These are phyloP conservation scores for Heliconius hermathena DNA, from an alignment of 1,140 invertebrate genomes.

Conservation along the genomic window DNA sequence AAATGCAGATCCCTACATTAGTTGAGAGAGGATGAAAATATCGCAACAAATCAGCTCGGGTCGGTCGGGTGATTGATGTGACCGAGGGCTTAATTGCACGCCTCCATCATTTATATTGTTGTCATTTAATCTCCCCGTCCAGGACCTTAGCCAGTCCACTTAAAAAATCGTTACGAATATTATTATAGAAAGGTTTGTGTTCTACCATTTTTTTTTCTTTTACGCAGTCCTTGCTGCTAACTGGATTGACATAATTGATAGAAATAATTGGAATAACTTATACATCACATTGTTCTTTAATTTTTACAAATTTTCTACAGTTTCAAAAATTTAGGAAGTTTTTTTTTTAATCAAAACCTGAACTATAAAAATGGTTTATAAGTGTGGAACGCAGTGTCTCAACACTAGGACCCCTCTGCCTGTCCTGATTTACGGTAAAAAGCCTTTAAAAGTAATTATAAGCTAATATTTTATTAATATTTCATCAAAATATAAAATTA, in stretches of 20 bases:
- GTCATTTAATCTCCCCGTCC: constrained; percentile 62
- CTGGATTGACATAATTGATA: not conserved
- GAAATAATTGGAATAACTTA: not conserved
- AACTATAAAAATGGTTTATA: too few species aligned
- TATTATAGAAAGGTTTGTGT: constrained; percentile 22
- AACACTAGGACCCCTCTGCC: too few species aligned
- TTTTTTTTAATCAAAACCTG: too few species aligned
- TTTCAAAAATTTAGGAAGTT: too few species aligned
- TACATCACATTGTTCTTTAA: not conserved
- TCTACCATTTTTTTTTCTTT: not conserved
- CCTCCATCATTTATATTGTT: constrained; percentile 70
- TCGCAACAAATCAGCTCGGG: constrained; percentile 57
- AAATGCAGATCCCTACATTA: constrained; percentile 4
- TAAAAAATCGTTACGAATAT: constrained; percentile 42
- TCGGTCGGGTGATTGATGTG: constrained; percentile 63
- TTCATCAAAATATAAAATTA: not conserved
- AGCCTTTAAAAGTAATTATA: not conserved
- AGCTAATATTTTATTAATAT: not conserved
- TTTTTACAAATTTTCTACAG: too few species aligned
- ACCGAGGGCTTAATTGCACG: constrained; percentile 61
- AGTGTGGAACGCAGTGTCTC: too few species aligned
- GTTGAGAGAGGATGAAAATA: constrained; percentile 45
- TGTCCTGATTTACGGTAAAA: too few species aligned
- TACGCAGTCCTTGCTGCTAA: not conserved
- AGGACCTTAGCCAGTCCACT: constrained; percentile 28